Conservation (phyloP, 2,797 vertebrate species). For the Siniperca undulata region DNA sequence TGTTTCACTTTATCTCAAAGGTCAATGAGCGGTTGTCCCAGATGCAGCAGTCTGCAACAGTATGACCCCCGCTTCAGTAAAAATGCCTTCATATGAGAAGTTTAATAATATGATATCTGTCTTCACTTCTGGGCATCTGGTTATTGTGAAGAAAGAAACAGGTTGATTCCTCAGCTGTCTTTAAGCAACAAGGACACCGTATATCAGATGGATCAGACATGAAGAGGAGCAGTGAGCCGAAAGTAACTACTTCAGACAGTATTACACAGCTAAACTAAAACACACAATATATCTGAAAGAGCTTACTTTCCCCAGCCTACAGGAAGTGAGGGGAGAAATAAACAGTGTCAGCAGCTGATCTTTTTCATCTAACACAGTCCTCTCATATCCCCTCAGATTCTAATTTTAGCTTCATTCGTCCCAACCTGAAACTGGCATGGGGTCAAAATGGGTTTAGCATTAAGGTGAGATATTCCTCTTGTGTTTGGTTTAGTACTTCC, state of each 20-base stretch:
- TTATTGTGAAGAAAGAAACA: slow-evolving; percentile 35
- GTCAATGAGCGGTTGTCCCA: slow-evolving; percentile 49
- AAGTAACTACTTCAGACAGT: slow-evolving; percentile 11
- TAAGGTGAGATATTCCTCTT: slow-evolving; percentile 66
- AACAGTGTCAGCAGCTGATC: slow-evolving; percentile 46
- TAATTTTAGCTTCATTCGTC: slow-evolving; percentile 54
- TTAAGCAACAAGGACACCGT: slow-evolving; percentile 26
- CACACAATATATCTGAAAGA: slow-evolving; percentile 9
- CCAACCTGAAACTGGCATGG: slow-evolving; percentile 27
- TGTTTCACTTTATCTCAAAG: slow-evolving; percentile 71
- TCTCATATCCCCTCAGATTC: slow-evolving; percentile 36
- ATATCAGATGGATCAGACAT: slow-evolving; percentile 43
- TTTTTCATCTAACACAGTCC: slow-evolving; percentile 40
- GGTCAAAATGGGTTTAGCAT: slow-evolving; percentile 57
- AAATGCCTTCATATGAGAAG: slow-evolving; percentile 45
- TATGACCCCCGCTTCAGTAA: slow-evolving; percentile 22
- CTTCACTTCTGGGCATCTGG: slow-evolving; percentile 55
- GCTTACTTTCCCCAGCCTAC: not conserved
- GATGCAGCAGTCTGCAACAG: slow-evolving; percentile 39
- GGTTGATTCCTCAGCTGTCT: slow-evolving; percentile 47
- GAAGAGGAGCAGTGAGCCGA: slow-evolving; percentile 12
- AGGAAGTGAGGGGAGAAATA: slow-evolving; percentile 46
- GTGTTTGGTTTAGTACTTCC: slow-evolving; percentile 72
- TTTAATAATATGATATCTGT: slow-evolving; percentile 53
- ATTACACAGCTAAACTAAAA: slow-evolving; percentile 20